Evolutionary conservation across 2,113 vertebrate genomes (phyloP).

Genomic region (Triplophysa rosa): DNA sequence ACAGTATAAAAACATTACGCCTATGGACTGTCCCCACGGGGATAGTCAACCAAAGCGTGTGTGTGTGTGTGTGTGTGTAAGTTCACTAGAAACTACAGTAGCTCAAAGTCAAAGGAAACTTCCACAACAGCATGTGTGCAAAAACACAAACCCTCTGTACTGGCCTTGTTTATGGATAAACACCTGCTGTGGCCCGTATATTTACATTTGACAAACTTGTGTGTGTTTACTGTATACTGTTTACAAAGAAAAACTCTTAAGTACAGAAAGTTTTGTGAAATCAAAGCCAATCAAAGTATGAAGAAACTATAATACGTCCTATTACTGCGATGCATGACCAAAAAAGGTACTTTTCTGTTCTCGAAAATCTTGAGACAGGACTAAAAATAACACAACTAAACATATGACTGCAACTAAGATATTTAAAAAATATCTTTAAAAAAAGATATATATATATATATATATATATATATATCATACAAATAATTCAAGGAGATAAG

Average conservation of each 20-base stretch:
- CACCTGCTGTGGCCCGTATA: not conserved
- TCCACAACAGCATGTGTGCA: conserved; percentile 57
- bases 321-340: too few species aligned
- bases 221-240: not conserved
- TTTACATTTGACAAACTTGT: conserved; percentile 20
- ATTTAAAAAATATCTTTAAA: not conserved
- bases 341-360: not conserved
- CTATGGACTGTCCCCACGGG: too few species aligned
- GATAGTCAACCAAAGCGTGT: too few species aligned
- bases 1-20: too few species aligned
- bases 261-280: too few species aligned
- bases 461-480: too few species aligned
- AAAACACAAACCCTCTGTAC: conserved; percentile 59
- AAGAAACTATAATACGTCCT: too few species aligned
- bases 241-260: too few species aligned
- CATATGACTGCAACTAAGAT: not conserved
- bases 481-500: too few species aligned
- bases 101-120: conserved; percentile 30
- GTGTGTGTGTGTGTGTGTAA: too few species aligned
- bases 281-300: too few species aligned
- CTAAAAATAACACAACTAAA: not conserved
- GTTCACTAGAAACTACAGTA: not conserved
- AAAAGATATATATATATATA: too few species aligned
- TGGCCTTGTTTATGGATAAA: conserved; percentile 47
- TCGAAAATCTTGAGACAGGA: not conserved